Evolutionary conservation across 2,113 vertebrate genomes (phyloP).

Genomic region (Pterocles gutturalis): DNA sequence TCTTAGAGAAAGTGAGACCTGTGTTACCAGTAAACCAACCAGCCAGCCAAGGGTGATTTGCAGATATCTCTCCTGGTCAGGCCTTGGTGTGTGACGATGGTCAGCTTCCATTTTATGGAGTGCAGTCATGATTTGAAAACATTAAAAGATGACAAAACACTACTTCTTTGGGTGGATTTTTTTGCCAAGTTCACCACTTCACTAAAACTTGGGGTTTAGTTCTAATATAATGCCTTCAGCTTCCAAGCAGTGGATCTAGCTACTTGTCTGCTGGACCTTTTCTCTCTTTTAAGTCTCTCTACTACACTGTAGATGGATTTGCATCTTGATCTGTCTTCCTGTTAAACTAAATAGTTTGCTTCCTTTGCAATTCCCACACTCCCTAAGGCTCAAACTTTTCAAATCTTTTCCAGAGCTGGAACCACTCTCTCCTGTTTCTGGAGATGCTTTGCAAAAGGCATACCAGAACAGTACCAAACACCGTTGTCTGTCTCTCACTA

Average conservation of each 20-base stretch:
- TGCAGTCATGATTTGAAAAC: background rate
- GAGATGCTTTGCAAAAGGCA: background rate
- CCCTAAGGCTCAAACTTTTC: background rate
- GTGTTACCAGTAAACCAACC: background rate
- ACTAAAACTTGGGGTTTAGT: background rate
- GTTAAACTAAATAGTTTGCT: background rate
- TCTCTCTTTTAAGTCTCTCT: background rate
- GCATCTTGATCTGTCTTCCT: background rate
- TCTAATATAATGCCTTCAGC: background rate
- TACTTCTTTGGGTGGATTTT: background rate
- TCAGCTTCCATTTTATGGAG: background rate
- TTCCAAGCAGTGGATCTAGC: background rate
- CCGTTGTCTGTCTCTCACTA: background rate
- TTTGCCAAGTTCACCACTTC: background rate
- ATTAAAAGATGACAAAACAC: background rate
- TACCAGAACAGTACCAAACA: background rate
- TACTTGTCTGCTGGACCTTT: background rate
- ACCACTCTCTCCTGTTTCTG: background rate
- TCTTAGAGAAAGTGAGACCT: background rate
- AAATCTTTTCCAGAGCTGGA: background rate
- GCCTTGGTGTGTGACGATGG: background rate
- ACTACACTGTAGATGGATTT: background rate
- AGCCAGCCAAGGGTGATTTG: background rate
- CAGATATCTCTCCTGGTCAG: background rate
- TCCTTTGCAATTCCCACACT: background rate